Base-by-base conservation (phyloP, 2,113 vertebrate species). In the Orientallactaga bullata region DNA sequence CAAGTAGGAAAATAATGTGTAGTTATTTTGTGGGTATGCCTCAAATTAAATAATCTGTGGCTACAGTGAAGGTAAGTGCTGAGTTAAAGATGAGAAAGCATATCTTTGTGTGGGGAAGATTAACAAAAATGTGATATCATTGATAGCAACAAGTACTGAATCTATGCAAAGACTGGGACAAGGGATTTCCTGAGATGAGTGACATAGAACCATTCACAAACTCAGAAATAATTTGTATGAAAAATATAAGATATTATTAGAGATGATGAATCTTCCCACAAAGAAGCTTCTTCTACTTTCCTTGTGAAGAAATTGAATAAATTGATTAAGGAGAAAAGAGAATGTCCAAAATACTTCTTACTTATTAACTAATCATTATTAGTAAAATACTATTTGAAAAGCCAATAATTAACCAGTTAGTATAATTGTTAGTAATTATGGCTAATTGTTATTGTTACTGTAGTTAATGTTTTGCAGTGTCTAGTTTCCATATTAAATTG, bases 381-480 rank as follows among this genome's bases (percentile, higher is more conserved):
- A 63, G 58, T 87, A 73, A 92, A 93, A 68, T 71, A 58, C 61
- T 79, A 58, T 82, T 82, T 85, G 69, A 60, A 47, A 47, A 47
- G 5, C 37, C 87, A 63, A 88, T 82, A 93, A 93, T 74, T 81
- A 88, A 58, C 21, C 18, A 39, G 28, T 68, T 32, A 11, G 55
- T 61, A 87, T 81, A 73, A 93, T 87, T 80, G 73, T 81, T 81
- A 93, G 42, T 74, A 47, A 74, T 73, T 66, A 88, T 58, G 55
- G 79, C 55, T 80, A 65, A 87, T 80, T 63, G 39, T 69, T 37
- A 55, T 65, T 81, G 77, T 66, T 81, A 74, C 39, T 82, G 26
- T 66, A n/a, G 26, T 60, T 55, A 55, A 74, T 74, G 77, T 74
- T n/a, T 81, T 65, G 37, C 84, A 39, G 72, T 42, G 68, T n/a